These are phyloP conservation scores for Chanos chanos DNA, from an alignment of 2,797 vertebrate genomes.

Conservation along the genomic window DNA sequence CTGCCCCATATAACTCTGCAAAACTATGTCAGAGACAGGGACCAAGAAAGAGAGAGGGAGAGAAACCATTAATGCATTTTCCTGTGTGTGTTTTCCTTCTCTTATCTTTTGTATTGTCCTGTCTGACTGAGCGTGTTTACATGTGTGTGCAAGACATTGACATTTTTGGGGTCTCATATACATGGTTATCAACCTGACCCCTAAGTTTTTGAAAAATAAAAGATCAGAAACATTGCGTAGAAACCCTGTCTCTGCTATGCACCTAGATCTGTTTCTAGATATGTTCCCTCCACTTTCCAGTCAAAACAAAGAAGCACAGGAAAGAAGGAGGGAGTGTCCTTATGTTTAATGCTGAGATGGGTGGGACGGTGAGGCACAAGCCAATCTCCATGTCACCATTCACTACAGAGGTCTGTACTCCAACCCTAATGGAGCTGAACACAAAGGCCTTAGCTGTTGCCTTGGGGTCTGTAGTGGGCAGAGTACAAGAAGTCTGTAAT, in stretches of 20 bases:
- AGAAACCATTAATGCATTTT: too few species aligned
- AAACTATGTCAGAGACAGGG: neutral
- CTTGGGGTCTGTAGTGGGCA: slow-evolving; percentile 52
- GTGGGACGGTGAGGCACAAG: slow-evolving; percentile 60
- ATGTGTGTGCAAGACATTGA: too few species aligned
- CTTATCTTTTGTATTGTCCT: too few species aligned
- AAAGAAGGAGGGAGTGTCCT: slow-evolving; percentile 3
- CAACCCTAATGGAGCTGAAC: slow-evolving; percentile 64
- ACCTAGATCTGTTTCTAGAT: too few species aligned
- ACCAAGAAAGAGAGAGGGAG: neutral
- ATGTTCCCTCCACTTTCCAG: neutral
- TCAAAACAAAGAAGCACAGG: neutral
- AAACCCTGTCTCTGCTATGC: too few species aligned
- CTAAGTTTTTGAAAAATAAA: too few species aligned
- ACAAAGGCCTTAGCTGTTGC: slow-evolving; percentile 73
- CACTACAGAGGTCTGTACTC: slow-evolving; percentile 61
- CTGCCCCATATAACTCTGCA: neutral
- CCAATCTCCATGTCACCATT: slow-evolving; percentile 67
- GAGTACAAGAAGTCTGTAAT: slow-evolving; percentile 51
- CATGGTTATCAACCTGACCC: too few species aligned
- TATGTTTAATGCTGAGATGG: slow-evolving; percentile 17
- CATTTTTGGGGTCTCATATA: too few species aligned
- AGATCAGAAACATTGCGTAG: too few species aligned
- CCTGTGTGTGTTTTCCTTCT: too few species aligned
- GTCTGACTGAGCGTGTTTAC: too few species aligned